These are phyloP conservation scores for Habrosyne pyritoides DNA, from an alignment of 2,888 invertebrate genomes.

Conservation along the genomic window DNA sequence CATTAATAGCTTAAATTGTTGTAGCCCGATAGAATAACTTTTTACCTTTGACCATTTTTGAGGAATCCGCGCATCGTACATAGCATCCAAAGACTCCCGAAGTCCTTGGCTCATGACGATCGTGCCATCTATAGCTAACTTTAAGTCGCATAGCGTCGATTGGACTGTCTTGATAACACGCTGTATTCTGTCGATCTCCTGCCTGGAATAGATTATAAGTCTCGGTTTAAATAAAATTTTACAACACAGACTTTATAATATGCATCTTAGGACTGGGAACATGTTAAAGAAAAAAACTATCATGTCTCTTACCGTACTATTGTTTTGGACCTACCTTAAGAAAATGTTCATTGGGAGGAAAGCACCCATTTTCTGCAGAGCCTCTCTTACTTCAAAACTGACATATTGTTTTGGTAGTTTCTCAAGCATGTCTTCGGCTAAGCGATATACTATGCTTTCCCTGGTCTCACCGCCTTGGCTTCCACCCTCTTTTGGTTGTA, in stretches of 20 bases:
- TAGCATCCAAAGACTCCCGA: constrained; percentile 94
- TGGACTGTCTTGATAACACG: constrained; percentile 91
- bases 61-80: constrained; percentile 98
- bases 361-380: constrained; percentile 95
- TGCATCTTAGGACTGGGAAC: no score
- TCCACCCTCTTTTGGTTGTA: constrained; percentile 98
- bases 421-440: constrained; percentile 96
- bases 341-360: constrained; percentile 98
- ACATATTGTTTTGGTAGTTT: constrained; percentile 92
- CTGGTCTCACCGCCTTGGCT: constrained; percentile 95
- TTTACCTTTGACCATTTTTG: constrained; percentile 94
- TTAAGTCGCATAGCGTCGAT: constrained; percentile 92
- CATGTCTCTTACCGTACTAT: no score
- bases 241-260: no score
- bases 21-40: no score
- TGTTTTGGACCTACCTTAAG: constrained; percentile 78
- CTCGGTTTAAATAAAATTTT: not conserved
- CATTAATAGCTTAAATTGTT: not conserved
- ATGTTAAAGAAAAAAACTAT: not conserved
- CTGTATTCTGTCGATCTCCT: constrained; percentile 93
- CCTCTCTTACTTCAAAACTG: constrained; percentile 94
- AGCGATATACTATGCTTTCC: constrained; percentile 94
- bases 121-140: constrained; percentile 97
- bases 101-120: constrained; percentile 98
- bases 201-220: constrained; percentile 66